Conservation (phyloP, 2,888 invertebrate genomes). For the Hecatera dysodea region DNA sequence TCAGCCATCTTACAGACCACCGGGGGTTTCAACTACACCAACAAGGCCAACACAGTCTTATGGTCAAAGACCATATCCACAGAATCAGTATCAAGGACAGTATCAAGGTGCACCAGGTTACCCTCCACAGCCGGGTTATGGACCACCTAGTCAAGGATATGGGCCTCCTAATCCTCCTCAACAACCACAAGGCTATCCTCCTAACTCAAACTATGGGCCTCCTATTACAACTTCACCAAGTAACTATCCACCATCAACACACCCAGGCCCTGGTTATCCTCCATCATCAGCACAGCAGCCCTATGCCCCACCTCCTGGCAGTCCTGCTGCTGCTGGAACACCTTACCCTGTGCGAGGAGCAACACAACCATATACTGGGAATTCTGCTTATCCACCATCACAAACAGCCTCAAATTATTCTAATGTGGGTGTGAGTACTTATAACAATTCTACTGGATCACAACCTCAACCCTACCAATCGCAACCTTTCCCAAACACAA, state of each 20-base stretch:
- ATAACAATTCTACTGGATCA: constrained; percentile 85
- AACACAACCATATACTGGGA: constrained; percentile 87
- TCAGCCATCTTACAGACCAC: constrained; percentile 88
- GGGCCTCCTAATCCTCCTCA: constrained; percentile 91
- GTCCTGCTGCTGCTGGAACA: constrained; percentile 83
- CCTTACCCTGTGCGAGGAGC: constrained; percentile 87
- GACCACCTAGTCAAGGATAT: constrained; percentile 92
- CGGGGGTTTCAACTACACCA: constrained; percentile 89
- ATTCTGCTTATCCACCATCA: constrained; percentile 86
- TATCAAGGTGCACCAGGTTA: constrained; percentile 91
- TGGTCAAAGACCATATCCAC: constrained; percentile 93
- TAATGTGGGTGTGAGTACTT: constrained; percentile 87
- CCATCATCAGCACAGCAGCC: constrained; percentile 87
- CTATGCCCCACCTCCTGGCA: constrained; percentile 88
- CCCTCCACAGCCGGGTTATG: constrained; percentile 93
- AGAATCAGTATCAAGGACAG: constrained; percentile 92
- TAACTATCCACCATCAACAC: constrained; percentile 90
- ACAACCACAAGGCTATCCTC: constrained; percentile 93
- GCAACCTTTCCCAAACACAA: constrained; percentile 88
- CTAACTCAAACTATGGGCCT: constrained; percentile 92
- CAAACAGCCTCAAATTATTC: constrained; percentile 86
- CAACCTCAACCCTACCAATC: constrained; percentile 89
- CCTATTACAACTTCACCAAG: constrained; percentile 91
- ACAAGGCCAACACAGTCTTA: constrained; percentile 93
- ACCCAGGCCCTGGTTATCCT: constrained; percentile 87